Conservation (phyloP, 2,888 invertebrate genomes). For the Chouioia cunea region DNA sequence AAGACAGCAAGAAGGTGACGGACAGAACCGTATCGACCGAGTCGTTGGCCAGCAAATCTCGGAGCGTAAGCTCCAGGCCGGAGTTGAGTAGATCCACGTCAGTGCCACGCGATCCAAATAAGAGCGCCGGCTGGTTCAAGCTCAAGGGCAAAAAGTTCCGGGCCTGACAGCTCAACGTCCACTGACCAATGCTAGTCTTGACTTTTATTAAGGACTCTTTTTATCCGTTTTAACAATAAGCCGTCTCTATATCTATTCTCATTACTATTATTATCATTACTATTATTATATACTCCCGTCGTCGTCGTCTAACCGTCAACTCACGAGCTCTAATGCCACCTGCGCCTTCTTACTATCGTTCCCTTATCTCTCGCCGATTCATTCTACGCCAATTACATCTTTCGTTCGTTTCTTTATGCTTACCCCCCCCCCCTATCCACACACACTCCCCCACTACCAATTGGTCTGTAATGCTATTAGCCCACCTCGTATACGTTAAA, state of each 20-base stretch:
- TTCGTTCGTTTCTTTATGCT: too few species aligned
- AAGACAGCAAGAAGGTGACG: conserved; percentile 66
- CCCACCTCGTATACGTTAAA: conserved; percentile 25
- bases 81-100: conserved; percentile 77
- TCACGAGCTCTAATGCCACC: conserved; percentile 20
- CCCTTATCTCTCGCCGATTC: too few species aligned
- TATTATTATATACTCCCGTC: not conserved
- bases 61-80: conserved; percentile 63
- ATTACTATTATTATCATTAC: conserved; percentile 3
- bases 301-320: conserved; percentile 24
- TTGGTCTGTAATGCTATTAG: conserved; percentile 28
- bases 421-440: not conserved
- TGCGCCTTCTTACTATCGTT: conserved; percentile 1
- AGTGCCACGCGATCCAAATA: conserved; percentile 80
- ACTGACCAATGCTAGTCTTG: conserved; percentile 68
- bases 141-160: conserved; percentile 71
- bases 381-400: too few species aligned
- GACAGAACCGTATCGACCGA: conserved; percentile 73
- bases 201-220: conserved; percentile 55
- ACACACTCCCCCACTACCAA: conserved; percentile 25
- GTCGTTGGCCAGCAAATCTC: conserved; percentile 71
- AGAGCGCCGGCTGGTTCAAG: conserved; percentile 82
- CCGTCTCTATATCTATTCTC: too few species aligned
- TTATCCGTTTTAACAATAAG: not conserved
- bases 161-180: conserved; percentile 62